phyloP scores from a whole-genome alignment of 2,797 vertebrate species.

The Paedocypris micromegethes region DNA sequence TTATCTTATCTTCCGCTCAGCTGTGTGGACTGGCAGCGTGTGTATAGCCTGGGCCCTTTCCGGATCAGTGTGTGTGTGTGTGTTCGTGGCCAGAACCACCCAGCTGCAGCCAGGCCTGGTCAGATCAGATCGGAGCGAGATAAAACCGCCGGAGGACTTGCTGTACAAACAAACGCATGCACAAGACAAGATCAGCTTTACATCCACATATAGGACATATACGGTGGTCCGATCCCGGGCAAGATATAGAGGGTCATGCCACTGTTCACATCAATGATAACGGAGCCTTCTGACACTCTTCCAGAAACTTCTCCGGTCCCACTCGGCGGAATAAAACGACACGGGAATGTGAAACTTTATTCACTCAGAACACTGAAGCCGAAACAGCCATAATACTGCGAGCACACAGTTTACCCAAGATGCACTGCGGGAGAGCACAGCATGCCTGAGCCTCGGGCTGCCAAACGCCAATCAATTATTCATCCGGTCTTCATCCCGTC shows the following conservation, averaged over 20 bases:
- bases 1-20: conserved; percentile 46
- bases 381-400: conserved; percentile 27
- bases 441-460: conserved; percentile 45
- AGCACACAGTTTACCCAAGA: conserved; percentile 38
- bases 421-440: conserved; percentile 39
- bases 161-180: conserved; percentile 21
- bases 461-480: conserved; percentile 50
- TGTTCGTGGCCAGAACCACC: conserved; percentile 20
- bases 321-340: background rate
- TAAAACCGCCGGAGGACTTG: conserved; percentile 33
- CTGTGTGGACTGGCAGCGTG: conserved; percentile 47
- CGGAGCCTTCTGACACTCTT: conserved; percentile 12
- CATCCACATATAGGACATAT: background rate
- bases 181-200: conserved; percentile 7
- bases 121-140: conserved; percentile 37
- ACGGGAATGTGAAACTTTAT: background rate
- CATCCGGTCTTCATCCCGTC: conserved; percentile 44
- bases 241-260: background rate
- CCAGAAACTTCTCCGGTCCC: conserved; percentile 14
- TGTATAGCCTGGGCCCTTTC: conserved; percentile 46
- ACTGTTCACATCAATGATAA: conserved; percentile 25
- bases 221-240: background rate
- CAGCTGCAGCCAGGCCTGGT: conserved; percentile 41
- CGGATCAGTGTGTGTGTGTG: conserved; percentile 21
- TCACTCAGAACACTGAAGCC: conserved; percentile 26